Percentiles rank a stretch among this genome's conserved stretches.
phyloP scores from a whole-genome alignment of 2,888 invertebrate species.

The Ganaspis brasiliensis region DNA sequence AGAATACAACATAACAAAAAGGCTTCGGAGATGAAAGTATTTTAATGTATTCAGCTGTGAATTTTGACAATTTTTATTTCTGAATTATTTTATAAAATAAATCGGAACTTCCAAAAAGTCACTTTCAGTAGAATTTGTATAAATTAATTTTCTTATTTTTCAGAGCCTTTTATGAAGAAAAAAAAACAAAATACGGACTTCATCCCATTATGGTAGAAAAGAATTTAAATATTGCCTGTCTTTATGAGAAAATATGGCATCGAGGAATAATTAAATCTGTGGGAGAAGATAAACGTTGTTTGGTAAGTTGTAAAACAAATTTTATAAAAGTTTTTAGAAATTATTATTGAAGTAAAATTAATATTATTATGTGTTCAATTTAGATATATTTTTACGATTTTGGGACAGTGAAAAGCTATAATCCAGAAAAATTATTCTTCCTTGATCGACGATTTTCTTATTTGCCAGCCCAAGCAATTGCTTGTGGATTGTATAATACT shows the following conservation, averaged over 20 bases:
- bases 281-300: constrained; percentile 67
- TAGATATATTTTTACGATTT: constrained; percentile 77
- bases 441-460: constrained; percentile 71
- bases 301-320: constrained; percentile 64
- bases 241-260: constrained; percentile 72
- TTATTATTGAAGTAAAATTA: too few relatives aligned
- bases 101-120: too few relatives aligned
- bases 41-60: too few relatives aligned
- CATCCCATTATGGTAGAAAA: constrained; percentile 70
- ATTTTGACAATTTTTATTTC: too few relatives aligned
- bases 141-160: too few relatives aligned
- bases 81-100: too few relatives aligned
- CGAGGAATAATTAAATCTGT: constrained; percentile 73
- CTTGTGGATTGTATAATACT: constrained; percentile 73
- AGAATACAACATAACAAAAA: too few relatives aligned
- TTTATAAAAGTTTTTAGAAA: not conserved
- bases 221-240: constrained; percentile 74
- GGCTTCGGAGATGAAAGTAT: too few relatives aligned
- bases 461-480: constrained; percentile 75
- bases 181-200: constrained; percentile 63
- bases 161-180: constrained; percentile 67
- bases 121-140: too few relatives aligned
- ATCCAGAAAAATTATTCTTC: constrained; percentile 67
- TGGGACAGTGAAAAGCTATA: constrained; percentile 73
- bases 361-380: too few relatives aligned